Evolutionary conservation across 2,113 vertebrate genomes (phyloP).

Genomic region (Oreocharis arfaki): DNA sequence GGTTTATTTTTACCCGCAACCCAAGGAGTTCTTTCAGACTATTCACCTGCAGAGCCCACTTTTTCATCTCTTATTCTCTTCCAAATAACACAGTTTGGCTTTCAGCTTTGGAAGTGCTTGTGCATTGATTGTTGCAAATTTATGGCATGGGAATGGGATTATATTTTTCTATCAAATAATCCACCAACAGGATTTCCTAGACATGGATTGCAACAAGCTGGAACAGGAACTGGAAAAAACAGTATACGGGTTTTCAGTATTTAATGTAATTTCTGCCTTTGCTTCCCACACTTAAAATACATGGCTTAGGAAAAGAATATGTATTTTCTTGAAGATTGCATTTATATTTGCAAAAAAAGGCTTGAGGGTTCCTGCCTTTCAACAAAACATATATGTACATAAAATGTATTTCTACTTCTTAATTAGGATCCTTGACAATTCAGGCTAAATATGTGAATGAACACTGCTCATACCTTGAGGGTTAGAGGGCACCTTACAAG

Average conservation of each 20-base stretch:
- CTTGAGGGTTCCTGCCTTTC: neutral
- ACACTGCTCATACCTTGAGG: neutral
- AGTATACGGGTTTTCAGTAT: neutral
- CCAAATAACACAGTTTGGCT: neutral
- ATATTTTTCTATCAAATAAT: neutral
- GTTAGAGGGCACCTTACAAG: neutral
- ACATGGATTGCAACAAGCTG: neutral
- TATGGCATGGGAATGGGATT: neutral
- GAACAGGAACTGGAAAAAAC: neutral
- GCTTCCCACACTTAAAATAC: neutral
- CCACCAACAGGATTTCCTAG: neutral
- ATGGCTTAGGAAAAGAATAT: neutral
- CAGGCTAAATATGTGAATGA: neutral
- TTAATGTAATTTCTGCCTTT: neutral
- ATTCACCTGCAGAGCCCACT: neutral
- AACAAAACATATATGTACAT: accelerated
- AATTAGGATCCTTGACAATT: neutral
- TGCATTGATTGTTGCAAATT: neutral
- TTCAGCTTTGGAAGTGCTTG: neutral
- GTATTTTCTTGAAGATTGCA: neutral
- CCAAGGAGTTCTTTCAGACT: neutral
- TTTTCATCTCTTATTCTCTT: neutral
- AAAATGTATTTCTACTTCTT: neutral
- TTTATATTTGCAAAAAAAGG: neutral
- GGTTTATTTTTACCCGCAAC: neutral